Conservation (phyloP, 2,797 vertebrate species). For the Pelobates cultripes region DNA sequence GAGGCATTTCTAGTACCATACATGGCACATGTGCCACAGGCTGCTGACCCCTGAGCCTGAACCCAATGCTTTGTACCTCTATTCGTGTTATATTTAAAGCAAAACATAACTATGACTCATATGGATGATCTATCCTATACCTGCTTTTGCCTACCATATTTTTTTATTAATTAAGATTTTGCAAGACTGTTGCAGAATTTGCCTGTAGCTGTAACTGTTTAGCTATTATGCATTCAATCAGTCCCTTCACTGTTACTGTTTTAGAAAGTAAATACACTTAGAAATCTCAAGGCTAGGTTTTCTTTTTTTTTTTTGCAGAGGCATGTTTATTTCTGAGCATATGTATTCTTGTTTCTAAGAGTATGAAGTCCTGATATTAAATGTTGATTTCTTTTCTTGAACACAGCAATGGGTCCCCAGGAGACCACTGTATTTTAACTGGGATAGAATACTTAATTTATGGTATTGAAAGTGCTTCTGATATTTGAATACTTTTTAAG, state of each 20-base stretch:
- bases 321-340: conserved; percentile 24
- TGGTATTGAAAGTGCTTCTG: conserved; percentile 9
- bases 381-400: conserved; percentile 30
- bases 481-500: background rate
- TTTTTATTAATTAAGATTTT: background rate
- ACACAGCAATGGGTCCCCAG: background rate
- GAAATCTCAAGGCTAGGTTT: background rate
- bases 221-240: conserved; percentile 2
- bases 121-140: background rate
- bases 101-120: background rate
- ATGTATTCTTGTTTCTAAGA: conserved; percentile 13
- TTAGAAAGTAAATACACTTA: conserved; percentile 3
- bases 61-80: no score
- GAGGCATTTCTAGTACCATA: no score
- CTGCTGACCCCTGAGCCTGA: no score
- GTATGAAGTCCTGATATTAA: conserved; percentile 44
- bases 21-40: no score
- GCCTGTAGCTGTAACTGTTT: background rate
- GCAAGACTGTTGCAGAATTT: background rate
- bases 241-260: conserved; percentile 8
- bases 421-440: conserved; percentile 7
- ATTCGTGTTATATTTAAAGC: background rate
- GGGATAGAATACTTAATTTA: conserved; percentile 7
- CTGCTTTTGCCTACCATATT: background rate
- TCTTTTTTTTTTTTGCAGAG: background rate